These are phyloP conservation scores for Brenthis ino DNA, from an alignment of 2,888 invertebrate species.

Conservation along the genomic window DNA sequence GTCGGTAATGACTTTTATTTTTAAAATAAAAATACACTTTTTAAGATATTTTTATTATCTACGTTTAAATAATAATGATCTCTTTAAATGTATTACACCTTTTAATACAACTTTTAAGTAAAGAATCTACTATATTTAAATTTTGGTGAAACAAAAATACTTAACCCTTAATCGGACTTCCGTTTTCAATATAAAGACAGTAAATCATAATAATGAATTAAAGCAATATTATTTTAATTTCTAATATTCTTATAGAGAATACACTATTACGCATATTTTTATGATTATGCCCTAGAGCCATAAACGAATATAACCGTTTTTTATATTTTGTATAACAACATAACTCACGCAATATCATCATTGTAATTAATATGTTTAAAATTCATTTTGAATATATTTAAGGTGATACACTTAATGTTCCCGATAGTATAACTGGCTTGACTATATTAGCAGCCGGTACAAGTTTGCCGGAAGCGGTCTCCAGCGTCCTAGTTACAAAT, in stretches of 20 bases:
- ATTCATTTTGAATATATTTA: not conserved
- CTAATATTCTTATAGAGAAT: no score
- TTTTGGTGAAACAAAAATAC: no score
- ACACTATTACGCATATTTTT: not conserved
- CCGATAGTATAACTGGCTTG: conserved; percentile 93
- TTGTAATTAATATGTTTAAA: not conserved
- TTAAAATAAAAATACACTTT: not conserved
- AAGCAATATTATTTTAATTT: no score
- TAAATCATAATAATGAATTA: no score
- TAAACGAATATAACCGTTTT: not conserved
- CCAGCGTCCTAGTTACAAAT: conserved; percentile 91
- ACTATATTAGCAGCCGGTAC: conserved; percentile 93
- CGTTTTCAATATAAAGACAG: no score
- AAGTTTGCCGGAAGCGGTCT: conserved; percentile 93
- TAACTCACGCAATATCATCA: no score
- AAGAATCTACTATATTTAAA: no score
- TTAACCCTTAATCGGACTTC: no score
- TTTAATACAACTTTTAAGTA: no score
- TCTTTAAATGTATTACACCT: no score
- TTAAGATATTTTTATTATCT: no score
- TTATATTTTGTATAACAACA: not conserved
- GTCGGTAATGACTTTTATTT: conserved; percentile 80
- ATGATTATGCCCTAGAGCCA: not conserved
- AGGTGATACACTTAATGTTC: conserved; percentile 90
- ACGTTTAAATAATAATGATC: no score